A percentile compares a stretch with the other conserved stretches of the same genome.
These are phyloP conservation scores for Aplocera efformata DNA, from an alignment of 2,888 invertebrate species.

Conservation along the genomic window DNA sequence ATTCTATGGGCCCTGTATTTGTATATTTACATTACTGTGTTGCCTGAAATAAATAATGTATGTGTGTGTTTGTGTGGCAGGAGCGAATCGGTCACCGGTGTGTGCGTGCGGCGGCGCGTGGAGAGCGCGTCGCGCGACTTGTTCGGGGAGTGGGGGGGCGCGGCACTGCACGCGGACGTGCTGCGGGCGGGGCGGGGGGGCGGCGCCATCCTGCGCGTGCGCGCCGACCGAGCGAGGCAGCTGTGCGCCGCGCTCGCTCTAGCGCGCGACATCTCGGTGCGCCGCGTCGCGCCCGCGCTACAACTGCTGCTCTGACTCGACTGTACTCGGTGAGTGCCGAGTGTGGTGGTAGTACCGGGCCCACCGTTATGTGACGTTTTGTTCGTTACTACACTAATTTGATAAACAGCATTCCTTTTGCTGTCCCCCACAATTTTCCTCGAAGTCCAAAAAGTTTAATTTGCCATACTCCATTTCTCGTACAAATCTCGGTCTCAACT, in stretches of 20 bases:
- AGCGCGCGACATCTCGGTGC: constrained; percentile 6
- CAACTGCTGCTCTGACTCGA: constrained; percentile 3
- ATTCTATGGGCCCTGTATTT: no score
- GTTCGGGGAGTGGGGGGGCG: constrained; percentile 39
- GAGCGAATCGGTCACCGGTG: constrained; percentile 21
- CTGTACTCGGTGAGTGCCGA: no score
- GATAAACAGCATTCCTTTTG: no score
- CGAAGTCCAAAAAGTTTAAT: no score
- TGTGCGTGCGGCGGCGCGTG: constrained; percentile 33
- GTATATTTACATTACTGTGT: no score
- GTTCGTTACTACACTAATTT: no score
- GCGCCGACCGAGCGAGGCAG: constrained; percentile 1
- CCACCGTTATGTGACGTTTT: no score
- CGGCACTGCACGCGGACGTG: constrained; percentile 40
- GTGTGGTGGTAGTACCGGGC: no score
- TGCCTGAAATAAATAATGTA: no score
- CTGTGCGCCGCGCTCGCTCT: constrained; percentile 22
- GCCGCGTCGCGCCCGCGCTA: constrained; percentile 3
- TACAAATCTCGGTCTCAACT: no score
- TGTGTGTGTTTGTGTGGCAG: constrained; percentile 19
- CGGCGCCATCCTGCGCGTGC: constrained; percentile 34
- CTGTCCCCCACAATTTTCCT: no score
- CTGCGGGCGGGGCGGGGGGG: constrained; percentile 28
- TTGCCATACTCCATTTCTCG: no score
- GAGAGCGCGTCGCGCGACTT: constrained; percentile 31